Base-by-base conservation (phyloP, 2,113 vertebrate genomes). In the Sebastes schlegelii region DNA sequence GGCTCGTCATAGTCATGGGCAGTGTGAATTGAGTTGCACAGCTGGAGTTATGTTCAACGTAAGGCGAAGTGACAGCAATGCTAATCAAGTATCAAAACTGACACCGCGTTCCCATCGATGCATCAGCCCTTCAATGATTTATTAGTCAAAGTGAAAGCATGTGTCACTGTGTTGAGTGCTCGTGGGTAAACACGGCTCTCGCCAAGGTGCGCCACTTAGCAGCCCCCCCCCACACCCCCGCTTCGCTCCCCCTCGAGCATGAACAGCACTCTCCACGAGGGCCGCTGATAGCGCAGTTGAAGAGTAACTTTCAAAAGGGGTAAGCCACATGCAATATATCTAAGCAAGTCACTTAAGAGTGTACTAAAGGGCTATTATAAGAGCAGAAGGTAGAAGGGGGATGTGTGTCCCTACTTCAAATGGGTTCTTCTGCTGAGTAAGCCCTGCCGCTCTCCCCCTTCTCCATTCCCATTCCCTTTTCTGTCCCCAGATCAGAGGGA, bases 11-110 rank as follows among this genome's bases (percentile, higher is more conserved):
- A 93, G 91, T 92, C 83, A 86, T 83, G 91, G 92, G 92, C 91
- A 86, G 88, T 65, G 83, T 16, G 89, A 89, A 94, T 91, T 84
- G 91, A 93, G 92, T 77, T 63, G 85, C 93, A 72, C 93, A 93
- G 94, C 94, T 92, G 94, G 92, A 95, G 94, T 93, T 92, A 92
- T 94, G 95, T 93, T 93, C 92, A 94, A 89, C 88, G 86, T 95
- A 95, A 96, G 90, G 93, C 77, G 64, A 94, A 95, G 89, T 89
- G 79, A 91, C 42, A 86, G 92, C 94, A 91, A 90, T 82, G 86
- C 90, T 87, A 94, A 94, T 93, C 93, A 92, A 91, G 92, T 84
- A 83, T 81, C 58, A 91, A 86, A 93, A 94, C 81, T 87, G 93
- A 91, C 93, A 82, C 87, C 17, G 46, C 16, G 7, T 83, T 85